Evolutionary conservation across 1,140 invertebrate species (phyloP).

Genomic region (Lepidurus packardi): DNA sequence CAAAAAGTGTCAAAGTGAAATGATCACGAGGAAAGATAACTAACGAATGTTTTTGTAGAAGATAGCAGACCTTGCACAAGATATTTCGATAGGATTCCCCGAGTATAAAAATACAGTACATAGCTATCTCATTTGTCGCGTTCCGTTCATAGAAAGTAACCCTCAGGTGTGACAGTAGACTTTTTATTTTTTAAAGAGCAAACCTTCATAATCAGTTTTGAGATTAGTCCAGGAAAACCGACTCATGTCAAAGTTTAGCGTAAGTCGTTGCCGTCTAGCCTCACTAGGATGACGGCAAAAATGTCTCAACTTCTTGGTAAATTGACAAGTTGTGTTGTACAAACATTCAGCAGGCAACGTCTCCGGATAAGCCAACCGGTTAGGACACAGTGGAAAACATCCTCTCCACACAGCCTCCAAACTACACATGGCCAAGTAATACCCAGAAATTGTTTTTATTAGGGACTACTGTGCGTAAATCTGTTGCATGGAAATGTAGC

Average conservation of each 20-base stretch:
- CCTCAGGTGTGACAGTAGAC: not conserved
- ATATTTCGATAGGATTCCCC: not conserved
- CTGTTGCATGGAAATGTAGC: slow-evolving; percentile 27
- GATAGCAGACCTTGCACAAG: not conserved
- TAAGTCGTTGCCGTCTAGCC: slow-evolving; percentile 6
- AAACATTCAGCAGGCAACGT: slow-evolving; percentile 59
- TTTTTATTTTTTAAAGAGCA: not conserved
- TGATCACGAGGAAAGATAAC: not conserved
- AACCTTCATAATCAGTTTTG: slow-evolving; percentile 10
- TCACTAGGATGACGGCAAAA: slow-evolving; percentile 39
- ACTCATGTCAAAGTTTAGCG: not conserved
- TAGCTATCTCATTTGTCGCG: too few species aligned
- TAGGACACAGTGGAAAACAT: slow-evolving; percentile 63
- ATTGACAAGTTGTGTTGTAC: slow-evolving; percentile 53
- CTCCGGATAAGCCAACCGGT: slow-evolving; percentile 66
- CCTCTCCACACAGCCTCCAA: slow-evolving; percentile 61
- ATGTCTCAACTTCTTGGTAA: slow-evolving; percentile 50
- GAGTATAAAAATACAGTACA: too few species aligned
- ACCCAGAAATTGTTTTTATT: slow-evolving; percentile 24
- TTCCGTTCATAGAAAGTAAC: too few species aligned
- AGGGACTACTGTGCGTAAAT: not conserved
- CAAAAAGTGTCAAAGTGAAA: not conserved
- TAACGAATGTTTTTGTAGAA: not conserved
- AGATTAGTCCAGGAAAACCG: not conserved
- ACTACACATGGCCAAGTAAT: slow-evolving; percentile 45